These are phyloP conservation scores for Metopia argyrocephala DNA, from an alignment of 2,888 invertebrate genomes.

Conservation along the genomic window DNA sequence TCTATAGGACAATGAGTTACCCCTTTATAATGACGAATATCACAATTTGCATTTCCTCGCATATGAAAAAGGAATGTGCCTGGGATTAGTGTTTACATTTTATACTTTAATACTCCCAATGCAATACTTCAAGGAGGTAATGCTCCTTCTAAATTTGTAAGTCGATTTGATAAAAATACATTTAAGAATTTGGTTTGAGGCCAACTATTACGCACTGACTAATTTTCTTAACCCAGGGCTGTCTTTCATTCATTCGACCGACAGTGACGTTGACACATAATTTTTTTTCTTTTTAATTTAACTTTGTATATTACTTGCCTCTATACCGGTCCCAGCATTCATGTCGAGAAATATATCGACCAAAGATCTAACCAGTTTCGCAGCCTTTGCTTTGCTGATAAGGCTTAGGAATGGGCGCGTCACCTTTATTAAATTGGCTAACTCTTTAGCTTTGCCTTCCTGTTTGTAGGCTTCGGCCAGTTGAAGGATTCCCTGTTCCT, in stretches of 20 bases:
- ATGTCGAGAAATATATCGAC: slow-evolving; percentile 98
- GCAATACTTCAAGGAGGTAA: no score
- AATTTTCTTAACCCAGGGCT: no score
- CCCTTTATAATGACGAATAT: no score
- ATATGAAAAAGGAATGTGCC: no score
- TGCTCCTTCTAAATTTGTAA: no score
- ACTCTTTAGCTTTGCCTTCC: slow-evolving; percentile 94
- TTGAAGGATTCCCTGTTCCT: slow-evolving; percentile 96
- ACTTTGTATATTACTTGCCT: slow-evolving; percentile 77
- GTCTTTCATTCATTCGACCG: neutral
- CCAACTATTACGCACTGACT: no score
- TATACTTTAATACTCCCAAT: no score
- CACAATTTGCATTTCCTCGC: no score
- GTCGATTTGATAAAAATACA: no score
- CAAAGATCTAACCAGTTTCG: slow-evolving; percentile 96
- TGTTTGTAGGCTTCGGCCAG: slow-evolving; percentile 95
- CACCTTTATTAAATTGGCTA: slow-evolving; percentile 94
- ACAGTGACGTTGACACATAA: neutral
- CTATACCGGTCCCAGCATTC: slow-evolving; percentile 97
- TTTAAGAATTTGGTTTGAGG: no score
- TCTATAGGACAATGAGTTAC: no score
- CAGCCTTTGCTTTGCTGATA: slow-evolving; percentile 99
- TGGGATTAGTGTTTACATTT: no score
- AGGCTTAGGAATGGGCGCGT: slow-evolving; percentile 96
- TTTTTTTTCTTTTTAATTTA: neutral